These are phyloP conservation scores for Helicorthomorpha holstii DNA, from an alignment of 1,140 invertebrate genomes.

Conservation along the genomic window DNA sequence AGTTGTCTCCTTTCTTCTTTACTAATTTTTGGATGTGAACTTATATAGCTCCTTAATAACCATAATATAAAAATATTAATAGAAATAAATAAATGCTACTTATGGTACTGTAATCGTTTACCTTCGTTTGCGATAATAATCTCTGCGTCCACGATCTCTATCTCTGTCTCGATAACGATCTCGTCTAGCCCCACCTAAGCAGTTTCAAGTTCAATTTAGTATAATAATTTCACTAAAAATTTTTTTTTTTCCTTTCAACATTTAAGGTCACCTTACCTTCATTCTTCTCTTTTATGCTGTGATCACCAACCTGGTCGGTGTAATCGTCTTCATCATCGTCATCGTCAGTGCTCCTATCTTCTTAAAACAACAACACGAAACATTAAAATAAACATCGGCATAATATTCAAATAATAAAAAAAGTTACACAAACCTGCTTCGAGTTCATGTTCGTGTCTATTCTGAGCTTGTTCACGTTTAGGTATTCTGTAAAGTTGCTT, in stretches of 20 bases:
- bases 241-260: background rate
- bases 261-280: no score
- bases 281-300: no score
- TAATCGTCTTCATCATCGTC: no score
- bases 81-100: conserved; percentile 10
- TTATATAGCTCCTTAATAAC: background rate
- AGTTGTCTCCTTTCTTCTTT: conserved; percentile 53
- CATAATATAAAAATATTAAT: background rate
- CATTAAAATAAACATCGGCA: no score
- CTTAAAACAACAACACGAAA: no score
- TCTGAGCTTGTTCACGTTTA: conserved; percentile 78
- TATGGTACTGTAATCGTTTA: conserved; percentile 2
- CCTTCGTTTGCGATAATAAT: no score
- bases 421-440: conserved; percentile 44
- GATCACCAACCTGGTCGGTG: no score
- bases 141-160: conserved; percentile 9
- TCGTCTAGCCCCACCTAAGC: background rate
- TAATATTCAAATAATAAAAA: no score
- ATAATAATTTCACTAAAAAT: background rate
- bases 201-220: background rate
- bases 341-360: no score
- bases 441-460: conserved; percentile 81
- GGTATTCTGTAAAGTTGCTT: conserved; percentile 88
- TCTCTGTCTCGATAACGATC: conserved; percentile 9
- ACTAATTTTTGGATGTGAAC: conserved; percentile 29